Base-by-base conservation (phyloP, 2,797 vertebrate species). In the Triplophysa yarkandensis region DNA sequence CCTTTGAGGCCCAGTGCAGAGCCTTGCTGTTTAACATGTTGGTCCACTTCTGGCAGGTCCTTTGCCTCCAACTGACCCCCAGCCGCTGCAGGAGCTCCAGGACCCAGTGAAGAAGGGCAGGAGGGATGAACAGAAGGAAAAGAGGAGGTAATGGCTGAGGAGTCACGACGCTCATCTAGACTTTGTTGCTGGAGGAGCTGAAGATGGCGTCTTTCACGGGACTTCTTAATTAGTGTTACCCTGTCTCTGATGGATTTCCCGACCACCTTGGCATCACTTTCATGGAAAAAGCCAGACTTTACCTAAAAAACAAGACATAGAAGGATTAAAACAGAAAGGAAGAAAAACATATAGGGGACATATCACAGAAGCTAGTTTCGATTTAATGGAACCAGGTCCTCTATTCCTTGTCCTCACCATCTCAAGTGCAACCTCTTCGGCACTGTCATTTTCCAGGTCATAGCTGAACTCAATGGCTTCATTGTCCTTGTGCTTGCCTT, bases 381-480 rank as follows among this genome's bases (percentile, higher is more conserved):
- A 55, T 34, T 32, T 17, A 21, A 19, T n/a, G n/a, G n/a, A n/a
- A n/a, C n/a, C n/a, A n/a, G n/a, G n/a, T n/a, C n/a, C n/a, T n/a
- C n/a, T n/a, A n/a, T n/a, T 54, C 17, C 4, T 13, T 30, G 54
- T 27, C 39, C 46, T 93, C 85, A 98, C 96, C 96, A 98, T 98
- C 86, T 98, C 97, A 23, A 92, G 89, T 2, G 97, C 95, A 84
- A 98, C 95, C 87, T 98, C 95, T 80, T 98, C 97, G 1, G 96
- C 93, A 11, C 93, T 93, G 46, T 98, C 96, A 13, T 89, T 91
- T 68, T 97, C 95, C 86, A 97, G 88, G 86, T 96, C 91, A 50
- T 98, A 98, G 87, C 94, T 96, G 86, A 98, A 98, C 87, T 98
- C 97, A 17, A 98, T 96, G 84, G 97, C 97, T 84, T 98, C 96